phyloP scores from a whole-genome alignment of 2,888 invertebrate genomes.

The Proisotoma minuta region DNA sequence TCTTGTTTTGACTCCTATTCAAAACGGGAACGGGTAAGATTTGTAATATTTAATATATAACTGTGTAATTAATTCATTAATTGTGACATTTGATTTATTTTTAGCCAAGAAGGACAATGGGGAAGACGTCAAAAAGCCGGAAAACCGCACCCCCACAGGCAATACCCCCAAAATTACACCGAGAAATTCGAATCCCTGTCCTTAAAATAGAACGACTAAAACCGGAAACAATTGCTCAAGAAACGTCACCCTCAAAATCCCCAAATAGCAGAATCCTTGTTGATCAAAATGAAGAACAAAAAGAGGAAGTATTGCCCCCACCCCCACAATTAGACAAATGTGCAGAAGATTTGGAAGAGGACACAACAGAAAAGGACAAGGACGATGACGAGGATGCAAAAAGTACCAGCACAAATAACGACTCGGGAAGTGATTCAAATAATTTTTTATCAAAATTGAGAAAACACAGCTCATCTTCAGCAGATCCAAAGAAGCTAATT shows the following conservation, averaged over 20 bases:
- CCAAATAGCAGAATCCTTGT: no score
- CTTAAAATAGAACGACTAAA: background rate
- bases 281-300: background rate
- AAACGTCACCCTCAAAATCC: background rate
- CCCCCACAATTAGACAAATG: background rate
- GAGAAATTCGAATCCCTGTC: constrained; percentile 5
- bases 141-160: no score
- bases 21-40: no score
- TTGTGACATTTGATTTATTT: background rate
- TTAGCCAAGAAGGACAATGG: no score
- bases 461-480: no score
- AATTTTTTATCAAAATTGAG: background rate
- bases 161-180: constrained; percentile 2
- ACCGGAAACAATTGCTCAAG: background rate
- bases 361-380: no score
- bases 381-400: no score
- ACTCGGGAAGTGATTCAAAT: background rate
- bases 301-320: background rate
- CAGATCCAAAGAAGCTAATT: constrained; percentile 1
- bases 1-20: no score
- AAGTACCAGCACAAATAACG: background rate
- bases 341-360: no score
- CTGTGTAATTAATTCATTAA: background rate
- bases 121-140: background rate
- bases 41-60: no score